These are phyloP conservation scores for Papilio helenus DNA, from an alignment of 1,140 invertebrate genomes.

Conservation along the genomic window DNA sequence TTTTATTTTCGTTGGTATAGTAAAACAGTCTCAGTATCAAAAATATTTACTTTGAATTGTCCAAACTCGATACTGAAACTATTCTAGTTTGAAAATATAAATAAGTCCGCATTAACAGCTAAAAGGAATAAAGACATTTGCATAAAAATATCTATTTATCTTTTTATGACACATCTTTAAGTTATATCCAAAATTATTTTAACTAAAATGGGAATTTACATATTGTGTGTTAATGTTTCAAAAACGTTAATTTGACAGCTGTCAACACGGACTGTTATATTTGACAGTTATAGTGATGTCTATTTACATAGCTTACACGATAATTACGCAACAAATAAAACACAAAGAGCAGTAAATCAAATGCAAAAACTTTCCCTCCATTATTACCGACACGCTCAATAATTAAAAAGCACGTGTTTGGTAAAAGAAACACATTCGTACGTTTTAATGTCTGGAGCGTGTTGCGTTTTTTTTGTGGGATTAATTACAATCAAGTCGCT, in stretches of 20 bases:
- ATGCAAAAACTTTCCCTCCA: slow-evolving; percentile 18
- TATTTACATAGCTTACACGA: slow-evolving; percentile 11
- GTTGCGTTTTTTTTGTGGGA: slow-evolving; percentile 9
- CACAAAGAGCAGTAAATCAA: slow-evolving; percentile 15
- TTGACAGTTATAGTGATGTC: slow-evolving; percentile 12
- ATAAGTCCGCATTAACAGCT: slow-evolving; percentile 3
- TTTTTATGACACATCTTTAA: neutral
- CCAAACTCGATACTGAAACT: neutral
- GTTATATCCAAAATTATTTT: too few species aligned
- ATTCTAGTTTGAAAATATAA: neutral
- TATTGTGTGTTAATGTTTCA: neutral
- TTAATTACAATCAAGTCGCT: slow-evolving; percentile 84
- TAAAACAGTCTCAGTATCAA: slow-evolving; percentile 11
- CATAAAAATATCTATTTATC: neutral
- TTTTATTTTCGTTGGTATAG: neutral
- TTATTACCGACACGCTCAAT: slow-evolving; percentile 26
- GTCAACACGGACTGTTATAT: neutral
- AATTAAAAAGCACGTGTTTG: slow-evolving; percentile 28
- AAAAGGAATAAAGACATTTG: neutral
- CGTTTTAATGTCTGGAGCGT: slow-evolving; percentile 36
- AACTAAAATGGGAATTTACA: too few species aligned
- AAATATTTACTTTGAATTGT: slow-evolving; percentile 16
- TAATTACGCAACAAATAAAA: slow-evolving; percentile 2
- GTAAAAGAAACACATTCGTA: slow-evolving; percentile 3
- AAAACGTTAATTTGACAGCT: neutral